A percentile compares a stretch with the other conserved stretches of the same genome.
These are phyloP conservation scores for Diabrotica balteata DNA, from an alignment of 2,888 invertebrate species.

Conservation along the genomic window DNA sequence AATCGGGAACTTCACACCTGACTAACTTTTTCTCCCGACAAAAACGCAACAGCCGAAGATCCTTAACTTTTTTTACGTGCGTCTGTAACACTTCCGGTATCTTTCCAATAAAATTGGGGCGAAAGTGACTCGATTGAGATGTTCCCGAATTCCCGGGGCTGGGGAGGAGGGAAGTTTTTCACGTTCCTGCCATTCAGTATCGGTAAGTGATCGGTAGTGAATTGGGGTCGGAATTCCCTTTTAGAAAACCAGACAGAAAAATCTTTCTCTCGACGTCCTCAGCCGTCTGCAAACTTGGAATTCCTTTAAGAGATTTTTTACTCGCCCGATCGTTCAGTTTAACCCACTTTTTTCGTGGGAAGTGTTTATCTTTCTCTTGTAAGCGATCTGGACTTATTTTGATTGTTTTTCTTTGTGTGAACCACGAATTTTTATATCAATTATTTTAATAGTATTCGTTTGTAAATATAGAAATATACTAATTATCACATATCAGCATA, in stretches of 20 bases:
- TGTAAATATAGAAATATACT: no score
- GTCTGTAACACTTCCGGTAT: constrained; percentile 48
- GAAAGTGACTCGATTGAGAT: constrained; percentile 46
- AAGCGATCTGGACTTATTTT: background rate
- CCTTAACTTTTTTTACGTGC: constrained; percentile 31
- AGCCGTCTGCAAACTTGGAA: constrained; percentile 42
- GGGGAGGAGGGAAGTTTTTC: constrained; percentile 43
- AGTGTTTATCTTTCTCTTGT: constrained; percentile 32
- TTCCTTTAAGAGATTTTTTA: constrained; percentile 39
- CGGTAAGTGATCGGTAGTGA: constrained; percentile 44
- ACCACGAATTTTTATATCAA: no score
- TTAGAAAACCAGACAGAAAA: constrained; percentile 37
- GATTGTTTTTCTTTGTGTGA: no score
- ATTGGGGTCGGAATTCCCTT: constrained; percentile 44
- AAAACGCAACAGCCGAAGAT: constrained; percentile 18
- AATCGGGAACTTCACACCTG: constrained; percentile 25
- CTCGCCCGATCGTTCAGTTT: constrained; percentile 35
- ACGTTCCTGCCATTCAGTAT: constrained; percentile 44
- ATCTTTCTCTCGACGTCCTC: constrained; percentile 31
- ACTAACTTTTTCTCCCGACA: constrained; percentile 41
- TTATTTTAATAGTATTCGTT: no score
- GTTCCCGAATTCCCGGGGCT: constrained; percentile 32
- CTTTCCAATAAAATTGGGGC: constrained; percentile 46
- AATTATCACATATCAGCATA: no score
- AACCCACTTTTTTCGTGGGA: constrained; percentile 44